Percentiles rank a stretch among this genome's conserved stretches.
Conservation (phyloP, 2,797 vertebrate species). For the Vespertilio murinus region DNA sequence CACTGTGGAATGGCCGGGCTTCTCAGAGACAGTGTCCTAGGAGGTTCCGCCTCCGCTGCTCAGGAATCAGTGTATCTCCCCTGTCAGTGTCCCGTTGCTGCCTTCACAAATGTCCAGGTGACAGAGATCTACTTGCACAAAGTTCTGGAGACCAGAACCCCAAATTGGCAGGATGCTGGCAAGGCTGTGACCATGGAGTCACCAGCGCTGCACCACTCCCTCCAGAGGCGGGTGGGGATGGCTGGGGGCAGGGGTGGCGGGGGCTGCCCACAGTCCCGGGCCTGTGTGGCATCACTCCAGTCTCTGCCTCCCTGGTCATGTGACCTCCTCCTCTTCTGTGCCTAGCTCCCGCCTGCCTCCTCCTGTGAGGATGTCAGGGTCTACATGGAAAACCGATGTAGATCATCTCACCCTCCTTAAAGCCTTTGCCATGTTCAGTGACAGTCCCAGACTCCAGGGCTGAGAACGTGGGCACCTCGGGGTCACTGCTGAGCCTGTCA, state of each 20-base stretch:
- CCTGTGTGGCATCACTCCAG: not conserved
- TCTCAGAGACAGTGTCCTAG: rapidly evolving
- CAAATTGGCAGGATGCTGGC: too few relatives aligned
- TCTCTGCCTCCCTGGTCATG: not conserved
- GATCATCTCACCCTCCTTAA: not conserved
- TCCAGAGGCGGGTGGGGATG: not conserved
- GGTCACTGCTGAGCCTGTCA: not conserved
- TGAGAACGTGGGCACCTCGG: not conserved
- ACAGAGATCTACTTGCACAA: not conserved
- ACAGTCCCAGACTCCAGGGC: not conserved
- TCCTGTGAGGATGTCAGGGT: not conserved
- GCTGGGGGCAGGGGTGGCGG: too few relatives aligned
- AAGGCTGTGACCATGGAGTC: not conserved
- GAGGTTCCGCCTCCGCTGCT: not conserved
- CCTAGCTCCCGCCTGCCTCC: not conserved
- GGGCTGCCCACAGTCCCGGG: not conserved
- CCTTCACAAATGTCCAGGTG: not conserved
- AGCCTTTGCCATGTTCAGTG: not conserved
- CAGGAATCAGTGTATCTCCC: rapidly evolving
- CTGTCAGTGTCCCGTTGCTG: not conserved
- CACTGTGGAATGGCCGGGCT: not conserved
- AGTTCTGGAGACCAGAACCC: not conserved
- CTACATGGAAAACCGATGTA: not conserved
- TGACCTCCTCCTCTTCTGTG: not conserved
- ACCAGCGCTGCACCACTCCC: rapidly evolving